phyloP scores from a whole-genome alignment of 2,113 vertebrate species.

The Antechinus stuartii region DNA sequence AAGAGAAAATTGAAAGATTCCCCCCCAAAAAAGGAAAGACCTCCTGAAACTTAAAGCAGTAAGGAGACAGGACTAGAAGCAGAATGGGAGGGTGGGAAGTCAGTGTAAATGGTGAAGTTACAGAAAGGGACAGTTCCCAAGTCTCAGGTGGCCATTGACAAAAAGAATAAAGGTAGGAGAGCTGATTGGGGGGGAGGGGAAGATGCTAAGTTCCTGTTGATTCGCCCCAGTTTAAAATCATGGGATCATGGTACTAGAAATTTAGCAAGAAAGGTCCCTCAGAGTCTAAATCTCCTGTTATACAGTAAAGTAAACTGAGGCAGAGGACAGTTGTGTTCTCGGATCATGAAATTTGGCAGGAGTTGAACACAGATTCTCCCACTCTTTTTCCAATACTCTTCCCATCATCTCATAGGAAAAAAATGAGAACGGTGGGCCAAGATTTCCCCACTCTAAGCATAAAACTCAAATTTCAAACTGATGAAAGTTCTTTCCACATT shows the following conservation, averaged over 20 bases:
- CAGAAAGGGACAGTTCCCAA: background rate
- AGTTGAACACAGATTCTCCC: background rate
- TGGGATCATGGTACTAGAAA: background rate
- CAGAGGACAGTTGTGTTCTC: background rate
- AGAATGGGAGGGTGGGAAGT: background rate
- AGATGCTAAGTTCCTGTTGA: background rate
- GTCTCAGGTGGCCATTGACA: background rate
- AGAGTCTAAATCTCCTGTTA: background rate
- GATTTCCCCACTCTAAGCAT: background rate
- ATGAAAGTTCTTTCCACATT: background rate
- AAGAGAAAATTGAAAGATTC: background rate
- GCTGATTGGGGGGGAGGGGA: background rate
- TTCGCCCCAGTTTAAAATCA: background rate
- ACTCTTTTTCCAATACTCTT: background rate
- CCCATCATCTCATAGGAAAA: background rate
- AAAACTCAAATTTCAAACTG: background rate
- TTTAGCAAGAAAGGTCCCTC: background rate
- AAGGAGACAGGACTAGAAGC: background rate
- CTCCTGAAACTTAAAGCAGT: background rate
- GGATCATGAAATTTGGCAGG: background rate
- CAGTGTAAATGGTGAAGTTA: background rate
- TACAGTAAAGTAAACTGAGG: background rate
- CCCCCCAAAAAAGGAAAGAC: background rate
- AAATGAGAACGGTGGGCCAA: background rate
- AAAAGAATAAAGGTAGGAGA: background rate